These are phyloP conservation scores for Xerus rutilus DNA, from an alignment of 2,797 vertebrate species.

Conservation along the genomic window DNA sequence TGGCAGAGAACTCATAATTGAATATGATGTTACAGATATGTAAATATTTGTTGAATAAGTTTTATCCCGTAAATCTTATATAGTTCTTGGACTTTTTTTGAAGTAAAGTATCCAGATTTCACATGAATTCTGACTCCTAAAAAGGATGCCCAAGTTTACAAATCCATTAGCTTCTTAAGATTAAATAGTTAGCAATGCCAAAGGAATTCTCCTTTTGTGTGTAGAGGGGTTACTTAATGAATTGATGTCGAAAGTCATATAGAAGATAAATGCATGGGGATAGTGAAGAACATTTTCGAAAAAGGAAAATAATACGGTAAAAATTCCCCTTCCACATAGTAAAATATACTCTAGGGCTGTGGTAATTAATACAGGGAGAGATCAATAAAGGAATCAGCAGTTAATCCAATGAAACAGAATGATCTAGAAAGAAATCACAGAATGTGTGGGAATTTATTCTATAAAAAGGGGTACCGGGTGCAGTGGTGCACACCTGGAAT, in stretches of 20 bases:
- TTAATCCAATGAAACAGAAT: background rate
- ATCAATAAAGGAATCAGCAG: background rate
- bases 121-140: conserved; percentile 1
- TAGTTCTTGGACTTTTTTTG: background rate
- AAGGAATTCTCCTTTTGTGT: background rate
- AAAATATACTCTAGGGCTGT: background rate
- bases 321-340: background rate
- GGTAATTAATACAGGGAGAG: background rate
- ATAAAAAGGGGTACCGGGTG: no score
- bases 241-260: background rate
- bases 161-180: background rate
- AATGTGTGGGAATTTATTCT: background rate
- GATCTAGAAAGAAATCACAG: background rate
- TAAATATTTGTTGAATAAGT: conserved; percentile 37
- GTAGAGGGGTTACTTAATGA: background rate
- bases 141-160: conserved; percentile 3
- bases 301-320: background rate
- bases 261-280: background rate
- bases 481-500: no score
- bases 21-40: background rate
- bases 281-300: background rate
- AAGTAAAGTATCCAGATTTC: background rate
- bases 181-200: conserved; percentile 1
- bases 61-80: background rate
- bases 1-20: background rate